These are phyloP conservation scores for Scopus umbretta DNA, from an alignment of 2,113 vertebrate species.

Conservation along the genomic window DNA sequence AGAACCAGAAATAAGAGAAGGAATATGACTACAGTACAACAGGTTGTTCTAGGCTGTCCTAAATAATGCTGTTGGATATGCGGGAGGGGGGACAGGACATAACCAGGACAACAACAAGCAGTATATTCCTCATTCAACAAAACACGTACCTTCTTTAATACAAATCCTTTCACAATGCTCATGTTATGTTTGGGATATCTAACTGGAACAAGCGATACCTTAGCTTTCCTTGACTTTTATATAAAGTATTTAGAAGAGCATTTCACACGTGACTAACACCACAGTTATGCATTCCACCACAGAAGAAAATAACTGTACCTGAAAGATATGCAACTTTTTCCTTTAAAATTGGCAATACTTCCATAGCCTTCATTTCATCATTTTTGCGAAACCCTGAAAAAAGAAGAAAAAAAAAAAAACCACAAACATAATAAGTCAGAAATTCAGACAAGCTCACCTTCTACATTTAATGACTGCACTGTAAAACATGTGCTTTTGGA, in stretches of 20 bases:
- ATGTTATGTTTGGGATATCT: neutral
- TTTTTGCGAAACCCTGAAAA: conserved; percentile 94
- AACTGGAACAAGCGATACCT: neutral
- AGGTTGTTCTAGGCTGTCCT: neutral
- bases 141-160: neutral
- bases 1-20: neutral
- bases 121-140: neutral
- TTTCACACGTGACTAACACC: neutral
- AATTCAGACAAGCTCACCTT: neutral
- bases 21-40: neutral
- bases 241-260: neutral
- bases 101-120: neutral
- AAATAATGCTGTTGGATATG: neutral
- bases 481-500: neutral
- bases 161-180: neutral
- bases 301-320: conserved; percentile 74
- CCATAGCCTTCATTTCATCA: conserved; percentile 97
- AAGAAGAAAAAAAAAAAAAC: conserved; percentile 42
- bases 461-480: neutral
- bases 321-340: conserved; percentile 97
- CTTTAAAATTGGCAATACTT: conserved; percentile 95
- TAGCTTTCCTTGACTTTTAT: neutral
- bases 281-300: neutral
- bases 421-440: neutral
- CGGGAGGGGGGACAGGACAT: fast-evolving